Conservation (phyloP, 2,888 invertebrate species). For the Noctuana brunneofusca region DNA sequence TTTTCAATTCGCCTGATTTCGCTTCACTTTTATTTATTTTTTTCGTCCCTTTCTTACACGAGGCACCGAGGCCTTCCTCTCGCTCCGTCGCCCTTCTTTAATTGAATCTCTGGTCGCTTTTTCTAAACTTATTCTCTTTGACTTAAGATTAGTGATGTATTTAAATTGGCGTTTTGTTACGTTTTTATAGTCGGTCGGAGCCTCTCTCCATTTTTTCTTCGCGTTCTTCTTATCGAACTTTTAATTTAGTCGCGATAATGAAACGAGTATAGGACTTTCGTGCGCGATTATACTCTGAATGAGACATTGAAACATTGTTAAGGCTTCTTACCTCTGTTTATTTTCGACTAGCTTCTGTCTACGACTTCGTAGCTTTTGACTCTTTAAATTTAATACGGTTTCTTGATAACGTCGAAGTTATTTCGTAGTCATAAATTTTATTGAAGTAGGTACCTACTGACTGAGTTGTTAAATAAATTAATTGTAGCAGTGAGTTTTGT, state of each 20-base stretch:
- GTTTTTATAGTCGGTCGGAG: constrained; percentile 66
- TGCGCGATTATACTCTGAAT: constrained; percentile 35
- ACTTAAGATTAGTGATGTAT: constrained; percentile 81
- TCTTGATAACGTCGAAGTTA: neutral
- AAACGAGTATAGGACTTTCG: constrained; percentile 42
- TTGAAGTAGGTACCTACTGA: too few relatives aligned
- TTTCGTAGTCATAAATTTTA: too few relatives aligned
- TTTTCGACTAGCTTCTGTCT: constrained; percentile 13
- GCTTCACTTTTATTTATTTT: constrained; percentile 76
- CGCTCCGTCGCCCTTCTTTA: constrained; percentile 65
- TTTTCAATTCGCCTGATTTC: constrained; percentile 80
- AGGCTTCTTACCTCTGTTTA: constrained; percentile 33
- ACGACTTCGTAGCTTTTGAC: neutral
- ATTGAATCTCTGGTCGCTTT: constrained; percentile 77
- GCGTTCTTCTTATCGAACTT: constrained; percentile 62
- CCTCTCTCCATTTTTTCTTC: constrained; percentile 48
- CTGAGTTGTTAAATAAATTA: too few relatives aligned
- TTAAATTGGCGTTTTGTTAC: constrained; percentile 79
- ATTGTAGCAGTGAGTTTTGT: too few relatives aligned
- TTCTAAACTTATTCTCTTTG: constrained; percentile 80
- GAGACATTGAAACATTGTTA: constrained; percentile 40
- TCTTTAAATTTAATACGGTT: neutral
- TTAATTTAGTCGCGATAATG: constrained; percentile 69
- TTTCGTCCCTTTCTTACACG: constrained; percentile 55
- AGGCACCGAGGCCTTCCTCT: constrained; percentile 54